Conservation (phyloP, 1,140 invertebrate species). For the Doryteuthis pealeii region DNA sequence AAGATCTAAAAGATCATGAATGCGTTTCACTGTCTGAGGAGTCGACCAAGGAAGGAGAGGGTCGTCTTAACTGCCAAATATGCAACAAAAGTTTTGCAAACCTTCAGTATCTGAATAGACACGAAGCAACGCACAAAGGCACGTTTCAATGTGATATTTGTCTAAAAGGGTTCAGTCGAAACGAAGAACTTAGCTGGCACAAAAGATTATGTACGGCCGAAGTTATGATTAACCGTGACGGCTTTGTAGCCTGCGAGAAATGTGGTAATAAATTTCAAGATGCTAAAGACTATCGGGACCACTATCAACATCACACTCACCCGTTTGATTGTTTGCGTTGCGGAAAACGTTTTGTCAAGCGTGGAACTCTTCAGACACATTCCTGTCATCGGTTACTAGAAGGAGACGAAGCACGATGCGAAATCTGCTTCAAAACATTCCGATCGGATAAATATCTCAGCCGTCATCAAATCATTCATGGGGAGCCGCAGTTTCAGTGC, state of each 20-base stretch:
- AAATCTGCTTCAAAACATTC: constrained; percentile 42
- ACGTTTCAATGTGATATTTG: constrained; percentile 26
- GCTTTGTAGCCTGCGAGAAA: constrained; percentile 37
- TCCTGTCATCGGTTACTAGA: constrained; percentile 34
- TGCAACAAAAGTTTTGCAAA: constrained; percentile 50
- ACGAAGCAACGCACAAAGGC: constrained; percentile 41
- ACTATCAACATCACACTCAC: constrained; percentile 58
- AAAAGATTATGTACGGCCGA: constrained; percentile 34
- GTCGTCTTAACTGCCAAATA: constrained; percentile 38
- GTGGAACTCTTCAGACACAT: constrained; percentile 48
- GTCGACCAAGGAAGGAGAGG: constrained; percentile 17
- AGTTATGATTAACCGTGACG: constrained; percentile 33
- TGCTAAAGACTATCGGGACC: constrained; percentile 47
- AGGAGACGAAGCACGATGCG: constrained; percentile 30
- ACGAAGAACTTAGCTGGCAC: constrained; percentile 46
- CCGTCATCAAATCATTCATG: constrained; percentile 39
- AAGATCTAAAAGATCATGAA: constrained; percentile 42
- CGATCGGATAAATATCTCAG: constrained; percentile 32
- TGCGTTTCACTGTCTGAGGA: background rate
- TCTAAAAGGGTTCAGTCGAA: constrained; percentile 25
- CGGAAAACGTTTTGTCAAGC: constrained; percentile 51
- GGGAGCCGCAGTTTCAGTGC: constrained; percentile 37
- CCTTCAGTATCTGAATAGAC: constrained; percentile 43
- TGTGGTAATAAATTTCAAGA: constrained; percentile 43
- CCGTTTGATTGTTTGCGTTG: constrained; percentile 58